Evolutionary conservation across 1,140 invertebrate species (phyloP).

Genomic region (Galleria mellonella): DNA sequence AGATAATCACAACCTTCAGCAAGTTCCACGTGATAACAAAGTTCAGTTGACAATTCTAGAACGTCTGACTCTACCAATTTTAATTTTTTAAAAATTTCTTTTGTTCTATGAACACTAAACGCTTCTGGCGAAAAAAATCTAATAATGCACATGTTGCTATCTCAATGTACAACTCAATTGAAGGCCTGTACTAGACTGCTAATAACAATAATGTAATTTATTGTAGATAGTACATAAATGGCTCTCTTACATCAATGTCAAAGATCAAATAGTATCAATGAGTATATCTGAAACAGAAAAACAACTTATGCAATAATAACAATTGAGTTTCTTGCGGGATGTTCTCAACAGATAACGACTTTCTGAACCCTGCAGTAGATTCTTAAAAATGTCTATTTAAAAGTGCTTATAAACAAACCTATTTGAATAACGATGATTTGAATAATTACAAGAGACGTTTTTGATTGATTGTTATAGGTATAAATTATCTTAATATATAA

Average conservation of each 20-base stretch:
- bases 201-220: conserved; percentile 7
- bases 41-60: conserved; percentile 78
- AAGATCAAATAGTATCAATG: conserved; percentile 46
- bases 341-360: too few species aligned
- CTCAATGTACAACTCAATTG: conserved; percentile 2
- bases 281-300: conserved; percentile 40
- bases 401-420: too few species aligned
- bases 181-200: conserved; percentile 10
- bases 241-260: conserved; percentile 62
- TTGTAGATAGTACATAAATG: conserved; percentile 17
- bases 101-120: conserved; percentile 63
- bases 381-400: too few species aligned
- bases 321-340: neutral
- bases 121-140: conserved; percentile 63
- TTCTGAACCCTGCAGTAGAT: too few species aligned
- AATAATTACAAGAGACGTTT: too few species aligned
- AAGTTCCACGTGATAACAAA: conserved; percentile 86
- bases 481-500: too few species aligned
- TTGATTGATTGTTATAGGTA: too few species aligned
- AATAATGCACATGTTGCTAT: conserved; percentile 49
- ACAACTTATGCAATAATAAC: conserved; percentile 52
- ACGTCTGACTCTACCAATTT: conserved; percentile 58
- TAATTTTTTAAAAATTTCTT: conserved; percentile 60
- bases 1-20: conserved; percentile 67
- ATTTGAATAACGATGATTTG: too few species aligned